Percentiles rank a stretch among this genome's conserved stretches.
Conservation (phyloP, 2,113 vertebrate species). For the Strix aluco region DNA sequence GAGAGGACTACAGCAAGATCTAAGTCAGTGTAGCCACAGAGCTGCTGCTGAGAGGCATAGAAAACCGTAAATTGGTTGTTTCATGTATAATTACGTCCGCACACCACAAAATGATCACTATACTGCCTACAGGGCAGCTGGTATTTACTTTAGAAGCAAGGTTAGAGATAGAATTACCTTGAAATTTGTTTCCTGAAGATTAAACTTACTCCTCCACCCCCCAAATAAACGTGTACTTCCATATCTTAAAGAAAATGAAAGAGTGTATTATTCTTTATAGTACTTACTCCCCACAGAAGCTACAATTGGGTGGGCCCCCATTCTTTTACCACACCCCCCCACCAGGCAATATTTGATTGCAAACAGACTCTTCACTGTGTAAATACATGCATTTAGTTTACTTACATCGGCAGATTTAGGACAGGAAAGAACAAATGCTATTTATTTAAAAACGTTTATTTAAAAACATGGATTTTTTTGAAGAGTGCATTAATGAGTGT, state of each 20-base stretch:
- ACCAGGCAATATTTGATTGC: not conserved
- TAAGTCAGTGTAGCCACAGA: not conserved
- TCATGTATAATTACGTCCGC: not conserved
- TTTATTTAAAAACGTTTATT: not conserved
- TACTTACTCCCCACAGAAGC: not conserved
- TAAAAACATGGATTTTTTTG: not conserved
- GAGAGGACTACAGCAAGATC: not conserved
- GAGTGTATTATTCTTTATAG: not conserved
- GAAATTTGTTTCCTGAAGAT: not conserved
- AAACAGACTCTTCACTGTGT: not conserved
- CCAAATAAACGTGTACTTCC: not conserved
- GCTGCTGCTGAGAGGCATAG: not conserved
- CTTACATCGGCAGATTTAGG: not conserved
- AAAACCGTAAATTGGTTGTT: not conserved
- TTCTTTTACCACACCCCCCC: not conserved
- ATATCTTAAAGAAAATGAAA: not conserved
- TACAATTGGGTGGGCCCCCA: not conserved
- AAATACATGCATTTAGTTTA: not conserved
- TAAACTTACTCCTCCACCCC: not conserved
- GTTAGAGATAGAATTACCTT: not conserved
- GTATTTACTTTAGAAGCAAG: not conserved
- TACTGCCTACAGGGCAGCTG: not conserved
- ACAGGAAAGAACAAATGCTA: not conserved
- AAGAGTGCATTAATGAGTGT: not conserved
- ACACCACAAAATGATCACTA: not conserved